Conservation (phyloP, 2,888 invertebrate genomes). For the Leptopilina syphax region DNA sequence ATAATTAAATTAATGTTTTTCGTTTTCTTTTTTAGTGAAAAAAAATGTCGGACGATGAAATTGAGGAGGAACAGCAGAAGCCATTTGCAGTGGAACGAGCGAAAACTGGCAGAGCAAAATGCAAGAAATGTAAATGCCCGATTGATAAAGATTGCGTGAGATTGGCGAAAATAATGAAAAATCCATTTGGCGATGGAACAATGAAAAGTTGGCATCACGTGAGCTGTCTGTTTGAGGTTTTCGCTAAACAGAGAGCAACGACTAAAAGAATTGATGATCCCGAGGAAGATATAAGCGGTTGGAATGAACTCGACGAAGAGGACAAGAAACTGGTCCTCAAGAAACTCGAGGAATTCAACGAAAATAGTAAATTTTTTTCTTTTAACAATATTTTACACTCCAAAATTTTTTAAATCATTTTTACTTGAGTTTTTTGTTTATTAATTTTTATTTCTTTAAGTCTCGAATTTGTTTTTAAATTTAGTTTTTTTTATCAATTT, state of each 20-base stretch:
- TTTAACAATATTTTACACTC: background rate
- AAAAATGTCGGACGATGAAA: constrained; percentile 73
- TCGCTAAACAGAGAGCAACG: constrained; percentile 87
- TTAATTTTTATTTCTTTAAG: too few relatives aligned
- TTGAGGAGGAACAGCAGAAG: constrained; percentile 75
- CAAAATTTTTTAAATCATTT: too few relatives aligned
- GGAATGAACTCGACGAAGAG: constrained; percentile 82
- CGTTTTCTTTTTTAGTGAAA: constrained; percentile 22
- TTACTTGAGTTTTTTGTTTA: too few relatives aligned
- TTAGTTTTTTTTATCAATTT: too few relatives aligned
- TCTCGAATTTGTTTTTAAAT: too few relatives aligned
- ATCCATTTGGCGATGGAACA: constrained; percentile 86
- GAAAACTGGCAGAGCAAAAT: constrained; percentile 88
- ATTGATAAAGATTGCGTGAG: constrained; percentile 85
- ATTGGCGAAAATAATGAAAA: constrained; percentile 87
- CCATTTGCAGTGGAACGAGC: constrained; percentile 87
- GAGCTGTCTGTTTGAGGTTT: constrained; percentile 87
- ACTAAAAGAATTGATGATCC: constrained; percentile 89
- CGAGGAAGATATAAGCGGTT: constrained; percentile 88
- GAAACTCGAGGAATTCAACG: constrained; percentile 82
- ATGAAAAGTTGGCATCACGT: constrained; percentile 94
- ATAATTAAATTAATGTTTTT: background rate
- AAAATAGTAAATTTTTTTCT: constrained; percentile 65
- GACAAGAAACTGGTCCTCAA: constrained; percentile 83
- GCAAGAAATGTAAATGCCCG: constrained; percentile 91